Evolutionary conservation across 2,888 invertebrate species (phyloP).

Genomic region (Theretra japonica): DNA sequence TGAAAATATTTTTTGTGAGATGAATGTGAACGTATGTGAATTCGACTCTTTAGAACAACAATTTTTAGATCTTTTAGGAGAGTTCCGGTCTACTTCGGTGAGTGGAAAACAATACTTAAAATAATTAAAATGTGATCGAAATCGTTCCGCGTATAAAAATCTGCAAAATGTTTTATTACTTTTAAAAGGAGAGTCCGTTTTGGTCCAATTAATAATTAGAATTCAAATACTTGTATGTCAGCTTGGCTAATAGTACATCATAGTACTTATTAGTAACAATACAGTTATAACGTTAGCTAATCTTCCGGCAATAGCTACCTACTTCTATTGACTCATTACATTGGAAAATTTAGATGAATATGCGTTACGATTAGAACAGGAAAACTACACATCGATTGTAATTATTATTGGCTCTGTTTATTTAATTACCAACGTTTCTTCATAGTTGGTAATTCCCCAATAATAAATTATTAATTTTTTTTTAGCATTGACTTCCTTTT

Average conservation of each 20-base stretch:
- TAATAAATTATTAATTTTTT: neutral
- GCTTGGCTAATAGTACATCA: too few species aligned
- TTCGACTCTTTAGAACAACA: slow-evolving; percentile 73
- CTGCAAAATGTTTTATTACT: too few species aligned
- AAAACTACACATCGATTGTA: neutral
- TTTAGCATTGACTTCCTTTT: too few species aligned
- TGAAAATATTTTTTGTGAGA: slow-evolving; percentile 20
- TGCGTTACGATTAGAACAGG: neutral
- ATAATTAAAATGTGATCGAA: too few species aligned
- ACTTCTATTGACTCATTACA: too few species aligned
- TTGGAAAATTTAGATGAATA: neutral
- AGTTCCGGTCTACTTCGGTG: slow-evolving; percentile 67
- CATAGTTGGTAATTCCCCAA: neutral
- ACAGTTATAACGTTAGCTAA: too few species aligned
- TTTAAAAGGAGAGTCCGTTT: too few species aligned
- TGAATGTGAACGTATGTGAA: slow-evolving; percentile 52
- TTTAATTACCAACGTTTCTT: neutral
- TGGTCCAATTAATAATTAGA: too few species aligned
- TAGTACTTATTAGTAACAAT: too few species aligned
- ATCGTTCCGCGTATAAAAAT: too few species aligned
- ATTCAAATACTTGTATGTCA: too few species aligned
- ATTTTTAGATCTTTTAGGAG: slow-evolving; percentile 68
- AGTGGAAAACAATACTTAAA: slow-evolving; percentile 44
- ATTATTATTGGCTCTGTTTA: neutral
- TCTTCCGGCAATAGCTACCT: too few species aligned